Conservation (phyloP, 2,797 vertebrate genomes). For the Halcyon smyrnensis region DNA sequence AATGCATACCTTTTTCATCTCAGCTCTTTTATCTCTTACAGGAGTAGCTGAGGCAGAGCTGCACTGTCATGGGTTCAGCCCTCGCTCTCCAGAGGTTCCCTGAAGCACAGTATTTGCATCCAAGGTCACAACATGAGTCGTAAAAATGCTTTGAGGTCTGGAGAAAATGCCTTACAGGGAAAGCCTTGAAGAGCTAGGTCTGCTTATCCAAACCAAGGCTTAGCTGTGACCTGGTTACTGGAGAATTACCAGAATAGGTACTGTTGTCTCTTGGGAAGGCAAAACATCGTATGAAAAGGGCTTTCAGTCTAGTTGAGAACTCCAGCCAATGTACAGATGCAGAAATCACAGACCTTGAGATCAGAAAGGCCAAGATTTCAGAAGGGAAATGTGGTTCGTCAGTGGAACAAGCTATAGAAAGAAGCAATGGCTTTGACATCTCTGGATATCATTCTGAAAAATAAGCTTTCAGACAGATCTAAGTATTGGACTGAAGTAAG, state of each 20-base stretch:
- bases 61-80: background rate
- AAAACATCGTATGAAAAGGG: background rate
- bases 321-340: background rate
- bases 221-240: background rate
- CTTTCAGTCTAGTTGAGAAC: background rate
- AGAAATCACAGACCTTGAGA: background rate
- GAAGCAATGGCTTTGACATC: background rate
- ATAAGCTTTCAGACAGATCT: background rate
- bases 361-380: background rate
- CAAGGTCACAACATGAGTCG: background rate
- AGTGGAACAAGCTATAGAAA: background rate
- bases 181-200: background rate
- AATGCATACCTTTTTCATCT: background rate
- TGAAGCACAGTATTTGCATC: background rate
- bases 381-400: background rate
- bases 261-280: background rate
- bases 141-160: background rate
- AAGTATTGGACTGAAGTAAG: background rate
- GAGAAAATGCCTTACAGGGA: background rate
- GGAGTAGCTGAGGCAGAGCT: background rate
- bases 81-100: background rate
- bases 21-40: background rate
- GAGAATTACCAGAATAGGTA: background rate
- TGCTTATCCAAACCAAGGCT: background rate
- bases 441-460: background rate